Evolutionary conservation across 2,888 invertebrate species (phyloP).

Genomic region (Patella caerulea): DNA sequence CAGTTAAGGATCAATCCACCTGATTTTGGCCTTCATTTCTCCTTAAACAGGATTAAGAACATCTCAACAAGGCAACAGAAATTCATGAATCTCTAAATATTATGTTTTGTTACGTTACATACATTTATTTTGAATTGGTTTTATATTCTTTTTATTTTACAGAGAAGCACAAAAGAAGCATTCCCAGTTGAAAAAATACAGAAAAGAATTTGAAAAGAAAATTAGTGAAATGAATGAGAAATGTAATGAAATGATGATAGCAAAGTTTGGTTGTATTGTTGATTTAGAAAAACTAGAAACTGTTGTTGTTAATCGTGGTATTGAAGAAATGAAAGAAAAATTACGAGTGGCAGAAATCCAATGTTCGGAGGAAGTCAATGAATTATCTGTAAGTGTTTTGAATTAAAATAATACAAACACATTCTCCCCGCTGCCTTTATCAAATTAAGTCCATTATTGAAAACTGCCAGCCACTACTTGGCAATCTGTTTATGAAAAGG

Average conservation of each 20-base stretch:
- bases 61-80: too few species aligned
- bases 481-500: too few species aligned
- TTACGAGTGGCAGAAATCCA: slow-evolving; percentile 62
- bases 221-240: slow-evolving; percentile 65
- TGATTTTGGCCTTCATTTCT: too few species aligned
- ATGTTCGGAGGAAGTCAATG: slow-evolving; percentile 60
- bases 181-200: slow-evolving; percentile 68
- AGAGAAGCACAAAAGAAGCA: slow-evolving; percentile 69
- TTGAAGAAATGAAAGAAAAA: slow-evolving; percentile 71
- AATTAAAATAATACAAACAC: too few species aligned
- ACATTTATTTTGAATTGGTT: too few species aligned
- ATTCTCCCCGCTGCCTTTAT: too few species aligned
- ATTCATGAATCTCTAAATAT: too few species aligned
- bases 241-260: slow-evolving; percentile 69
- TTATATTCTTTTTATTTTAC: slow-evolving; percentile 11
- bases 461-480: too few species aligned
- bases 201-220: slow-evolving; percentile 64
- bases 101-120: too few species aligned
- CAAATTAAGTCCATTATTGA: too few species aligned
- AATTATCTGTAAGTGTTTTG: slow-evolving; percentile 64
- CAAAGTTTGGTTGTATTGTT: slow-evolving; percentile 70
- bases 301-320: slow-evolving; percentile 69
- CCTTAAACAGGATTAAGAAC: too few species aligned
- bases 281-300: slow-evolving; percentile 71
- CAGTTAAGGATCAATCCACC: too few species aligned